A percentile compares a stretch with the other conserved stretches of the same genome.
Evolutionary conservation across 2,888 invertebrate genomes (phyloP).

Genomic region (Netelia fuscicornis): DNA sequence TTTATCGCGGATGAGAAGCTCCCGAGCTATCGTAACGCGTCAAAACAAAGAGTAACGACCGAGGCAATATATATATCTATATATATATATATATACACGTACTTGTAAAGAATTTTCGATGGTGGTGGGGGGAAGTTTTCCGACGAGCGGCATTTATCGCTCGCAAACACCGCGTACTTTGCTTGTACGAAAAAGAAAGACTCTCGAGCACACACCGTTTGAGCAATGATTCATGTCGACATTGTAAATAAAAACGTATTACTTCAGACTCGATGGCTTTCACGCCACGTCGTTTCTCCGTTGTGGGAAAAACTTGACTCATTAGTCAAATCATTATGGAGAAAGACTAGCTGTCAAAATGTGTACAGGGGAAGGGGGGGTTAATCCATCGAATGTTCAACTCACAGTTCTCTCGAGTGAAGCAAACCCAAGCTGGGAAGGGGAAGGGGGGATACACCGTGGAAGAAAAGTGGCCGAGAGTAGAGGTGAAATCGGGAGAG

Average conservation of each 20-base stretch:
- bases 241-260: slow-evolving; percentile 22
- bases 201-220: neutral
- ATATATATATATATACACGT: too few relatives aligned
- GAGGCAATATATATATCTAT: neutral
- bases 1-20: neutral
- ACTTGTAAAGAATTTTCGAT: too few relatives aligned
- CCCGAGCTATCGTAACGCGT: neutral
- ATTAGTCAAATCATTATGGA: slow-evolving; percentile 11
- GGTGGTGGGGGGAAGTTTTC: too few relatives aligned
- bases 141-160: too few relatives aligned
- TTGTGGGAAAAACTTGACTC: slow-evolving; percentile 15
- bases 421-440: neutral
- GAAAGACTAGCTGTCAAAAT: slow-evolving; percentile 5
- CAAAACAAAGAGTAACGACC: slow-evolving; percentile 6
- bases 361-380: neutral
- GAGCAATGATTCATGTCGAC: slow-evolving; percentile 8
- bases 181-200: neutral
- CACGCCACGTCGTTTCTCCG: neutral
- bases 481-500: slow-evolving; percentile 23
- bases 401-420: neutral
- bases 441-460: slow-evolving; percentile 20
- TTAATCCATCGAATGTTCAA: slow-evolving; percentile 44
- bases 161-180: neutral
- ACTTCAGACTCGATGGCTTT: neutral
- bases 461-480: neutral